Conservation (phyloP, 1,140 invertebrate species). For the Drosophila tristis region DNA sequence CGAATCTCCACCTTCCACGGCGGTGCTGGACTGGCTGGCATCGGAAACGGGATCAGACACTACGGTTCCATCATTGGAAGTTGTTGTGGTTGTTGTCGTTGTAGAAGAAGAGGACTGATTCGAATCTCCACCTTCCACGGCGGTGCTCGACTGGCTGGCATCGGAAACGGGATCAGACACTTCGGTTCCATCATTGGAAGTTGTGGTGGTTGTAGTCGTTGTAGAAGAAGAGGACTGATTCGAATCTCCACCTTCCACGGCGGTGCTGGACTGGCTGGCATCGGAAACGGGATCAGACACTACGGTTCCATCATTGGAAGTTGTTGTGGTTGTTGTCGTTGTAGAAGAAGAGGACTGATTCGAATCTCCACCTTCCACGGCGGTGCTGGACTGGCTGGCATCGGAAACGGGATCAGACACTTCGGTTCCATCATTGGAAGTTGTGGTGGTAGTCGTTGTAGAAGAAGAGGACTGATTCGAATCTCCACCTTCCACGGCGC, state of each 20-base stretch:
- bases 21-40: background rate
- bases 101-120: constrained; percentile 13
- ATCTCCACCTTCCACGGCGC: constrained; percentile 1
- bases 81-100: constrained; percentile 12
- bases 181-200: background rate
- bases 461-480: constrained; percentile 6
- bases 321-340: background rate
- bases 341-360: background rate
- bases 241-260: background rate
- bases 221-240: background rate
- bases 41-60: background rate
- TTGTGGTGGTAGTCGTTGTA: constrained; percentile 3
- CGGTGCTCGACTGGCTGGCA: background rate
- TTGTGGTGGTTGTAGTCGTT: constrained; percentile 11
- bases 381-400: background rate
- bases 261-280: background rate
- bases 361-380: background rate
- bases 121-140: background rate
- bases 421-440: constrained; percentile 1
- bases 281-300: background rate
- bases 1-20: background rate
- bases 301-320: background rate
- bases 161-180: background rate
- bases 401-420: too few relatives aligned
- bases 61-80: background rate